These are phyloP conservation scores for Pampusana beccarii DNA, from an alignment of 2,113 vertebrate species.

Conservation along the genomic window DNA sequence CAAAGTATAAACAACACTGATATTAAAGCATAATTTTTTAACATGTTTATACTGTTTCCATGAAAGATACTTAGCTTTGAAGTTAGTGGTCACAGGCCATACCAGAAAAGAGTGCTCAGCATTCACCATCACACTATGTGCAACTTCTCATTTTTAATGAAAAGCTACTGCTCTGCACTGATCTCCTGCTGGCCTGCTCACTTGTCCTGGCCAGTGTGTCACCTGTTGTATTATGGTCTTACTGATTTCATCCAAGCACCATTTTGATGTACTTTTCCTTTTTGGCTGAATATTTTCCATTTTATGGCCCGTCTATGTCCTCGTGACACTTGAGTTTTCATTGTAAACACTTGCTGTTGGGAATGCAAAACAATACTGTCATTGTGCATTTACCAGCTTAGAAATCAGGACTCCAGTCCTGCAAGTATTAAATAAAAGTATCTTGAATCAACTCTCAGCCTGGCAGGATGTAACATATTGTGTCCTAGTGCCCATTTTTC, in stretches of 20 bases:
- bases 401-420: not conserved
- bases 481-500: not conserved
- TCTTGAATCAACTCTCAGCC: not conserved
- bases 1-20: not conserved
- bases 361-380: not conserved
- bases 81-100: not conserved
- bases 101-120: not conserved
- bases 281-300: not conserved
- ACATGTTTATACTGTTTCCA: not conserved
- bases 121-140: not conserved
- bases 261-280: not conserved
- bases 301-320: not conserved
- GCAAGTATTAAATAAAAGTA: not conserved
- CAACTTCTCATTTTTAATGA: not conserved
- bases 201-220: not conserved
- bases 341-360: not conserved
- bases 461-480: not conserved
- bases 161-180: not conserved
- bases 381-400: not conserved
- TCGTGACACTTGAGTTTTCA: not conserved
- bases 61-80: not conserved
- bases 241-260: not conserved
- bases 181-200: not conserved
- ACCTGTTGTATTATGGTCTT: not conserved
- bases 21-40: not conserved